phyloP scores from a whole-genome alignment of 2,797 vertebrate species.

The Leptoclinus maculatus region DNA sequence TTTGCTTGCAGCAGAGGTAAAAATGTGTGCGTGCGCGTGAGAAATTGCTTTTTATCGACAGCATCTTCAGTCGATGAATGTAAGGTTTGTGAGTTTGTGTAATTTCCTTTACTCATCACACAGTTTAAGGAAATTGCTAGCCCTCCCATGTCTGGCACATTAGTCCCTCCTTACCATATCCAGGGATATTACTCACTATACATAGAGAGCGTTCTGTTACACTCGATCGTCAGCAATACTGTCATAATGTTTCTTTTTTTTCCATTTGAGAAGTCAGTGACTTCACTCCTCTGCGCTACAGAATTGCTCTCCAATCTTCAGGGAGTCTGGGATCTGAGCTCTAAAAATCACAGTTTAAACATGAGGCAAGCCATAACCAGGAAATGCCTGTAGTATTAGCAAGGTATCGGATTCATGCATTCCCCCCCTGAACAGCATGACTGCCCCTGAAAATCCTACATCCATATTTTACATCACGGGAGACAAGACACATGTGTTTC shows the following conservation, averaged over 20 bases:
- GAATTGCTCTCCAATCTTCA: conserved; percentile 72
- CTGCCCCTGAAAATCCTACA: conserved; percentile 89
- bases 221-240: conserved; percentile 64
- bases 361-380: conserved; percentile 78
- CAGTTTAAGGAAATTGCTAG: conserved; percentile 73
- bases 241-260: conserved; percentile 67
- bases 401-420: conserved; percentile 81
- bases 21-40: conserved; percentile 7
- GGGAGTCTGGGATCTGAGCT: conserved; percentile 73
- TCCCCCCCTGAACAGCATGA: conserved; percentile 75
- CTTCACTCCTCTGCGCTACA: conserved; percentile 69
- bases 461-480: conserved; percentile 92
- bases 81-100: conserved; percentile 63
- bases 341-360: conserved; percentile 80
- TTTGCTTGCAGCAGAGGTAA: conserved; percentile 67
- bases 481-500: conserved; percentile 96
- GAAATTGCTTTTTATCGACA: conserved; percentile 51
- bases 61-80: conserved; percentile 58
- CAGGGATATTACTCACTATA: conserved; percentile 63
- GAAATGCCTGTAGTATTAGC: conserved; percentile 90
- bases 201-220: conserved; percentile 67
- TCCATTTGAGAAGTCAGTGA: conserved; percentile 63
- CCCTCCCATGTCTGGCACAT: conserved; percentile 59
- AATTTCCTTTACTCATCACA: conserved; percentile 73
- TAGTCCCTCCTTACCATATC: conserved; percentile 60